Conservation (phyloP, 2,888 invertebrate genomes). For the Petrolisthes cinctipes region DNA sequence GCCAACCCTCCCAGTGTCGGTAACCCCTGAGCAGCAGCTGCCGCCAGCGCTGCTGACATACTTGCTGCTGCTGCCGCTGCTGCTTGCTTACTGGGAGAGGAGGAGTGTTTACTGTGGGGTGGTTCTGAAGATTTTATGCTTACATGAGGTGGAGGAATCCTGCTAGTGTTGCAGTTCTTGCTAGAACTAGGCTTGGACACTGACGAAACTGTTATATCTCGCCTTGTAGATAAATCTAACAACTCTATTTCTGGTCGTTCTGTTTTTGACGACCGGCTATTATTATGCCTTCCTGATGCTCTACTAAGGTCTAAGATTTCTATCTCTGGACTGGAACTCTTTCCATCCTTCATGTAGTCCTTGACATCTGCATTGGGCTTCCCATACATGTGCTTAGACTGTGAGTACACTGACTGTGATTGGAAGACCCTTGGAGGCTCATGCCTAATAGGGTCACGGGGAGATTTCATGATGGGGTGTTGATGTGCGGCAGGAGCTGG, state of each 20-base stretch:
- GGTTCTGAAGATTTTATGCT: constrained; percentile 60
- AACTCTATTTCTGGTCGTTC: constrained; percentile 63
- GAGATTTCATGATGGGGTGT: constrained; percentile 44
- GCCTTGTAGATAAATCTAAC: constrained; percentile 61
- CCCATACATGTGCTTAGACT: constrained; percentile 64
- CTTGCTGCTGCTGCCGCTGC: constrained; percentile 34
- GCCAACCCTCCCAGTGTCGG: constrained; percentile 43
- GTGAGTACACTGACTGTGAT: constrained; percentile 61
- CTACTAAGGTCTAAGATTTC: constrained; percentile 64
- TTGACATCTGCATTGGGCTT: constrained; percentile 61
- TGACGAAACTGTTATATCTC: constrained; percentile 65
- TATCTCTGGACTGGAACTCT: constrained; percentile 64
- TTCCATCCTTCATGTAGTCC: constrained; percentile 47
- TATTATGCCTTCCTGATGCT: constrained; percentile 47
- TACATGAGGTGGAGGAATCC: constrained; percentile 62
- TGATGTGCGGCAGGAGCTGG: constrained; percentile 65
- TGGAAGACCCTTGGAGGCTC: constrained; percentile 65
- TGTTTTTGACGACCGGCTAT: constrained; percentile 40
- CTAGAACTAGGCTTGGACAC: constrained; percentile 60
- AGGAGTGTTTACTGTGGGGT: constrained; percentile 19
- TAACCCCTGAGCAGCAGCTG: constrained; percentile 43
- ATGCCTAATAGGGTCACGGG: constrained; percentile 55
- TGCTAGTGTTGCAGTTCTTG: constrained; percentile 53
- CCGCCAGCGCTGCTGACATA: constrained; percentile 45
- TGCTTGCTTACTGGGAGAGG: constrained; percentile 50